phyloP scores from a whole-genome alignment of 2,113 vertebrate genomes.

The Burhinus bistriatus region DNA sequence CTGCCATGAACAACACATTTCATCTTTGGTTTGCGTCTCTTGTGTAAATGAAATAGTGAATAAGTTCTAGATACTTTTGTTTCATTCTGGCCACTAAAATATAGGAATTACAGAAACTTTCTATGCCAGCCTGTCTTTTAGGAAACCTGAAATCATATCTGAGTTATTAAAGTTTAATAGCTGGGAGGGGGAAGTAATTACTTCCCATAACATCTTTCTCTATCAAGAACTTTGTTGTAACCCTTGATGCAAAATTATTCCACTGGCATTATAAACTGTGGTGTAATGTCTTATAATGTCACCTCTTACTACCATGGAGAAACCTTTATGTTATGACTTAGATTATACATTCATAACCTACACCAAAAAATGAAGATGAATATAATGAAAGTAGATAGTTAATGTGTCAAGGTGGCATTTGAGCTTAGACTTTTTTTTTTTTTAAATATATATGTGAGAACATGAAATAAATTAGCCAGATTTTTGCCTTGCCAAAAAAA shows the following conservation, averaged over 20 bases:
- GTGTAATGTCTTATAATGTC: slow-evolving; percentile 5
- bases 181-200: background rate
- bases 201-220: background rate
- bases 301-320: background rate
- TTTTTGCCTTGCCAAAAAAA: background rate
- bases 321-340: slow-evolving; percentile 28
- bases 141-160: background rate
- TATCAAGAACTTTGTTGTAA: slow-evolving; percentile 26
- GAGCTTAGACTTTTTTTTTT: background rate
- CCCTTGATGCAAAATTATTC: slow-evolving; percentile 31
- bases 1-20: background rate
- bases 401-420: background rate
- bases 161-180: slow-evolving; percentile 27
- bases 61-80: background rate
- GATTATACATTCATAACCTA: background rate
- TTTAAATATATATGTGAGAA: background rate
- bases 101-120: background rate
- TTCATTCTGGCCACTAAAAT: background rate
- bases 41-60: background rate
- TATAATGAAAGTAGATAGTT: background rate
- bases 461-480: background rate
- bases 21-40: background rate
- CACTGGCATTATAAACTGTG: slow-evolving; percentile 15
- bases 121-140: background rate
- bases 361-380: background rate